Base-by-base conservation (phyloP, 2,113 vertebrate genomes). In the Entosphenus tridentatus region DNA sequence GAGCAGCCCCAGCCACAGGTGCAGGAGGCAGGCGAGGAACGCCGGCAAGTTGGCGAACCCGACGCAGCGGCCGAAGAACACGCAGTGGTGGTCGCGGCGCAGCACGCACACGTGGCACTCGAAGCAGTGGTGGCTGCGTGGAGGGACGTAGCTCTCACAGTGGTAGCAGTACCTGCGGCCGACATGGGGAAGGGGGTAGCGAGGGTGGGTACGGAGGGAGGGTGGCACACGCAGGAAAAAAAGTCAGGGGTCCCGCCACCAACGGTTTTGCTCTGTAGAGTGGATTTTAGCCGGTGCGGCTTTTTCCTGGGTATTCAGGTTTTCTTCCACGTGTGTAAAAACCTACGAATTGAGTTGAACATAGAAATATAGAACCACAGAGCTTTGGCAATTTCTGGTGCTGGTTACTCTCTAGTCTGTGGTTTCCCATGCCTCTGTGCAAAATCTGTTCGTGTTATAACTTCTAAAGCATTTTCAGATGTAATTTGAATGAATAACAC, bases 1-100 rank as follows among this genome's bases (percentile, higher is more conserved):
- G 58, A 90, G 81, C 57, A 89, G 80, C 8, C 84, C 81, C 0
- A 79, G 78, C 65, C 84, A 80, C 58, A 83, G 82, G 14, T 85
- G 83, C 9, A 87, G 72, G 77, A 90, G 72, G 74, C 87, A 82
- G 76, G 80, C 81, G 71, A 90, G 77, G 78, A 89, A 90, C 75
- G 79, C 86, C 69, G 86, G 82, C 78, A 87, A 86, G 79, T 87
- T 89, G 7, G 59, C 76, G 74, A 83, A 84, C 62, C 87, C 87
- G 56, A 90, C 87, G 1, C 87, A 90, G 76, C 82, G 82, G 72
- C 84, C 85, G 56, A 90, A 85, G 57, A 90, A 84, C 21, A 85
- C 84, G n/a, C 87, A 90, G 78, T 90, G 87, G 74, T 90, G 87
- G 77, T 90, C 87, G 1, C 87, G 78, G 0, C 85, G 82, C 17